These are phyloP conservation scores for Macrobrachium rosenbergii DNA, from an alignment of 1,140 invertebrate genomes.

Conservation along the genomic window DNA sequence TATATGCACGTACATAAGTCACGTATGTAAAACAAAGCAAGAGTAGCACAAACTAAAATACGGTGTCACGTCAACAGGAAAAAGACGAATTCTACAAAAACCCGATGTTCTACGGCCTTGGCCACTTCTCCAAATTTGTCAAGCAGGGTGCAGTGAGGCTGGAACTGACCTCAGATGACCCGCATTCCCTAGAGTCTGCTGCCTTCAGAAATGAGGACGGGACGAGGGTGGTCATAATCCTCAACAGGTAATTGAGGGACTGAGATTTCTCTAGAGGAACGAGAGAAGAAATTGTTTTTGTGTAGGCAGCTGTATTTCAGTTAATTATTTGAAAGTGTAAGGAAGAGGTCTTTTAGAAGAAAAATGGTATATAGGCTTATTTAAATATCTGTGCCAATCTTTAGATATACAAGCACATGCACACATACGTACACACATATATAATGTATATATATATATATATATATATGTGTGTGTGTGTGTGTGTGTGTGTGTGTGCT, in stretches of 20 bases:
- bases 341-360: neutral
- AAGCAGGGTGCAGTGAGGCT: slow-evolving; percentile 67
- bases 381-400: no score
- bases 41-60: neutral
- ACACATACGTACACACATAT: no score
- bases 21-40: neutral
- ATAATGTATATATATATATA: no score
- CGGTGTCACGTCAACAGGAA: slow-evolving; percentile 8
- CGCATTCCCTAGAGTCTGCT: neutral
- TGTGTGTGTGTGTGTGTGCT: no score
- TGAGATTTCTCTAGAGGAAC: no score
- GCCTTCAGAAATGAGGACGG: slow-evolving; percentile 38
- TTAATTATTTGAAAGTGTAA: no score
- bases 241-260: slow-evolving; percentile 28
- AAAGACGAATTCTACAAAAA: slow-evolving; percentile 84
- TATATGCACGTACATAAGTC: neutral
- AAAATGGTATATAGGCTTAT: no score
- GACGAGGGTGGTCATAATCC: slow-evolving; percentile 23
- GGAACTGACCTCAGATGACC: neutral
- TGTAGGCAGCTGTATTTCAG: neutral
- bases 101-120: slow-evolving; percentile 88
- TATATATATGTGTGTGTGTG: no score
- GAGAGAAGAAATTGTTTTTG: no score
- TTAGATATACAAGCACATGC: no score
- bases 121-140: slow-evolving; percentile 88